Conservation (phyloP, 2,797 vertebrate species). For the Sternarchorhynchus goeldii region DNA sequence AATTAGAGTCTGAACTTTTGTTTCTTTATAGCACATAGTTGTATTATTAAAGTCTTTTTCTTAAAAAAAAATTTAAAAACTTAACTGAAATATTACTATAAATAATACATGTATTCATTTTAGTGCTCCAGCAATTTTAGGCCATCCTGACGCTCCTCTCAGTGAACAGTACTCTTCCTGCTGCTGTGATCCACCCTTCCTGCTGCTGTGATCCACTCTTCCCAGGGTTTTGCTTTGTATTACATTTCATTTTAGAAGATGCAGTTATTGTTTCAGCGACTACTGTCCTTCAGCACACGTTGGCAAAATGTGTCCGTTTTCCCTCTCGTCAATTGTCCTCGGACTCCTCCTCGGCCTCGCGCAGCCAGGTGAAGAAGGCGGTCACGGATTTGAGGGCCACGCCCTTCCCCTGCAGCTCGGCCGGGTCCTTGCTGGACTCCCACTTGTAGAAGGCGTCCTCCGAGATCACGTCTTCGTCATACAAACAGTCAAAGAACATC, state of each 20-base stretch:
- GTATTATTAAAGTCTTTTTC: conserved; percentile 79
- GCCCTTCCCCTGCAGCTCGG: conserved; percentile 92
- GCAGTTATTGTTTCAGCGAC: conserved; percentile 55
- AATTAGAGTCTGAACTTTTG: conserved; percentile 79
- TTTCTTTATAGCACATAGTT: conserved; percentile 52
- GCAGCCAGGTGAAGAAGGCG: conserved; percentile 96
- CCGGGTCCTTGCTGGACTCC: conserved; percentile 95
- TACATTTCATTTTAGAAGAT: conserved; percentile 54
- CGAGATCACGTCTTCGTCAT: conserved; percentile 97
- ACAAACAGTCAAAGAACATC: conserved; percentile 99
- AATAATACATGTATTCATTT: conserved; percentile 90
- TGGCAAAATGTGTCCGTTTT: conserved; percentile 55
- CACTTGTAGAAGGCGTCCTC: conserved; percentile 98
- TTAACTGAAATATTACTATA: conserved; percentile 98
- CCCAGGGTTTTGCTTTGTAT: conserved; percentile 48
- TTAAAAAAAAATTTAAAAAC: conserved; percentile 87
- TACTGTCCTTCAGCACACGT: conserved; percentile 53
- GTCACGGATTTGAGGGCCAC: conserved; percentile 98
- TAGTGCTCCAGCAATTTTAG: conserved; percentile 89
- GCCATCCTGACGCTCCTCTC: conserved; percentile 78
- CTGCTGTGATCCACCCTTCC: conserved; percentile 63
- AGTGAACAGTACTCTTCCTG: conserved; percentile 77
- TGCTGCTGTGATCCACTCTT: conserved; percentile 31
- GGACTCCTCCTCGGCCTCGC: conserved; percentile 97
- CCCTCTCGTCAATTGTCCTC: conserved; percentile 94